Evolutionary conservation across 1,140 invertebrate genomes (phyloP), one percentile per base, ranked within the genome.

Genomic region (Catajapyx aquilonaris): DNA sequence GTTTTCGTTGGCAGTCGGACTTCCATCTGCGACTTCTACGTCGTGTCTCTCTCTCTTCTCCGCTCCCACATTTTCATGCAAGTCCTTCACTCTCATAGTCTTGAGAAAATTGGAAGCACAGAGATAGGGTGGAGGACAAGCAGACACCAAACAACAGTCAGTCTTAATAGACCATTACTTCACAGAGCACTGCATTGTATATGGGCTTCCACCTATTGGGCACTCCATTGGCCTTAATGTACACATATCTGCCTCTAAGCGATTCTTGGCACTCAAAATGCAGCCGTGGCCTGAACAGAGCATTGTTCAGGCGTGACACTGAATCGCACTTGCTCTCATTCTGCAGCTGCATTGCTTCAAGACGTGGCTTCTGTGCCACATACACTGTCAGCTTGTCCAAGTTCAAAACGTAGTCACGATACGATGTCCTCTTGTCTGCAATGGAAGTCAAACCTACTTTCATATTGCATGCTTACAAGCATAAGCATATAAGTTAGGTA

Each of bases 111-210:
- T 13, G 7, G 23, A 28, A 28, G 13, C 7, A 28, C 23, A 28
- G 13, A 9, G 23, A n/a, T n/a, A n/a, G n/a, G n/a, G n/a, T n/a
- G n/a, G n/a, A n/a, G n/a, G n/a, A n/a, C n/a, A n/a, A n/a, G n/a
- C n/a, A n/a, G n/a, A n/a, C n/a, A n/a, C n/a, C n/a, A n/a, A n/a
- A n/a, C n/a, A n/a, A 28, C 7, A 28, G 23, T 28, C 23, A 28
- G 7, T 37, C 23, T 49, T 41, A 58, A 41, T 66, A 67, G n/a
- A 65, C 60, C 48, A 56, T 55, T 9, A 69, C 64, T 52, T 69
- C 65, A 44, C 66, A 69, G 7, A 69, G 45, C 16, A 68, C 58
- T 23, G 64, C 56, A 25, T 57, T 63, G 48, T 65, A 69, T 3
- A 66, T 47, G 39, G 57, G 50, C 37, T 55, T 60, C 57, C 60